Evolutionary conservation across 2,888 invertebrate species (phyloP).

Genomic region (Pammene fasciana): DNA sequence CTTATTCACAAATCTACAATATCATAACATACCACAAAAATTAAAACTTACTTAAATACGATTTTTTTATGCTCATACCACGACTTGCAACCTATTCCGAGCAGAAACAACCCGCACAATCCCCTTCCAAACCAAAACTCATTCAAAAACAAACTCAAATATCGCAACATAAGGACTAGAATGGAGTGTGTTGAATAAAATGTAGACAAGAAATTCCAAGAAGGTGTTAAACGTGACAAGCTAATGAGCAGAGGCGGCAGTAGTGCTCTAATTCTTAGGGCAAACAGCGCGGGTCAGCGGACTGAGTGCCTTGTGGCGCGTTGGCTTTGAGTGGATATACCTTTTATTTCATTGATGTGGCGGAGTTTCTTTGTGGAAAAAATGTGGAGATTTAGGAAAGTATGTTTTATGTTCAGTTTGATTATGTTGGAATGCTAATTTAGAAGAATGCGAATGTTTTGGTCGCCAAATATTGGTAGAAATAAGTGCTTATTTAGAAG

Average conservation of each 20-base stretch:
- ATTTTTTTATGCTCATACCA: background rate
- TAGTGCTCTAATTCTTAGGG: constrained; percentile 63
- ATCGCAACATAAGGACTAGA: background rate
- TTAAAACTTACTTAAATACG: background rate
- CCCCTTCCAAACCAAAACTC: background rate
- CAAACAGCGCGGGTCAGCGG: constrained; percentile 74
- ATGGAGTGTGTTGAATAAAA: background rate
- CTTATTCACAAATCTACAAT: too few species aligned
- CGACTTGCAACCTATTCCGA: constrained; percentile 1
- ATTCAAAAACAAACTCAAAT: constrained; percentile 1
- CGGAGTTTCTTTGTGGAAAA: background rate
- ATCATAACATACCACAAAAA: background rate
- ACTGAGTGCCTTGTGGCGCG: constrained; percentile 52
- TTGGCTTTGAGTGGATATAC: constrained; percentile 38
- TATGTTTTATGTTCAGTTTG: background rate
- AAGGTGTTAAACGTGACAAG: constrained; percentile 67
- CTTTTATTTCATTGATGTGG: constrained; percentile 14
- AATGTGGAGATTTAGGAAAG: background rate
- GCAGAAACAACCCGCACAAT: constrained; percentile 13
- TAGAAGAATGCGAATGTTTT: too few species aligned
- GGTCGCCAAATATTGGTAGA: too few species aligned
- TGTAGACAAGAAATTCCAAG: constrained; percentile 52
- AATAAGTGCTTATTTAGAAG: too few species aligned
- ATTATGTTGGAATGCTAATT: background rate
- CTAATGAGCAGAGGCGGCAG: constrained; percentile 62